Conservation (phyloP, 2,113 vertebrate species). For the Bubo bubo region DNA sequence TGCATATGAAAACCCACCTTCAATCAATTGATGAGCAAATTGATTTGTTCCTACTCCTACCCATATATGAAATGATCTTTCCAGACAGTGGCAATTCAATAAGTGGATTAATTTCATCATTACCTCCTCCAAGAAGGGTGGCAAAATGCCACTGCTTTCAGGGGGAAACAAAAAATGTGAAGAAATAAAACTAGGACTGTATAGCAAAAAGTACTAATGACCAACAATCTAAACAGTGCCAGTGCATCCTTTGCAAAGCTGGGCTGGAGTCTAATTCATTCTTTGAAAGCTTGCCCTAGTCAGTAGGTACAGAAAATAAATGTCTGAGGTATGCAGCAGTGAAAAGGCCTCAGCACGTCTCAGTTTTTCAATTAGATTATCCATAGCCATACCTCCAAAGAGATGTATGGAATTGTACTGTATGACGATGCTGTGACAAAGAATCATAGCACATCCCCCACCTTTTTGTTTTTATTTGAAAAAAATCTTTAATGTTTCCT, state of each 20-base stretch:
- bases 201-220: not conserved
- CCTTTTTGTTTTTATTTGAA: not conserved
- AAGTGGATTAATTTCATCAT: conserved; percentile 27
- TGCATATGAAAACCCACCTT: not conserved
- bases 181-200: not conserved
- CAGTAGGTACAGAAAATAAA: not conserved
- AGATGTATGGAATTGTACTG: not conserved
- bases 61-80: not conserved
- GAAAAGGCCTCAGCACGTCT: not conserved
- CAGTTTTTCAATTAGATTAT: not conserved
- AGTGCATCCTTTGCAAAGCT: not conserved
- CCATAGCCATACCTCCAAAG: not conserved
- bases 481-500: not conserved
- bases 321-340: not conserved
- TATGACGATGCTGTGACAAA: not conserved
- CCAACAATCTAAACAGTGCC: not conserved
- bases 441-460: not conserved
- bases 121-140: not conserved
- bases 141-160: not conserved
- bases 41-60: not conserved
- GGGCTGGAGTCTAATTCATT: not conserved
- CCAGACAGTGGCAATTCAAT: not conserved
- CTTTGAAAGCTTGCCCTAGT: not conserved
- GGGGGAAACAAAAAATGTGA: not conserved
- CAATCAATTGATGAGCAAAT: conserved; percentile 18